Conservation (phyloP, 2,888 invertebrate genomes). For the Chloroclystis v-ata region DNA sequence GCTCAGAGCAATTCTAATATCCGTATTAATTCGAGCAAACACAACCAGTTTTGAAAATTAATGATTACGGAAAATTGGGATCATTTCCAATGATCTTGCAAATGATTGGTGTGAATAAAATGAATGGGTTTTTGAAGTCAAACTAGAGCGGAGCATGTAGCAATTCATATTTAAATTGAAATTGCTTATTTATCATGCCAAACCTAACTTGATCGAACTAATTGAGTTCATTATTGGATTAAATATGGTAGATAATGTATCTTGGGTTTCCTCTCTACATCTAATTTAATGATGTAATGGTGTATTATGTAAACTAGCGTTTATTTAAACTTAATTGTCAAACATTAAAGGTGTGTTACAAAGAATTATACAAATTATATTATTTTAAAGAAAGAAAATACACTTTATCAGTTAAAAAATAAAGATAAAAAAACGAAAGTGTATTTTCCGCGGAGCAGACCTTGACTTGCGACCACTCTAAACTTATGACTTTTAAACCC, state of each 20-base stretch:
- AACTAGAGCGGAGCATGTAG: slow-evolving; percentile 17
- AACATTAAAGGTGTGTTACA: no score
- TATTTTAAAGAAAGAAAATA: no score
- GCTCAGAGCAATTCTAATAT: neutral
- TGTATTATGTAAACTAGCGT: no score
- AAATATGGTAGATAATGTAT: neutral
- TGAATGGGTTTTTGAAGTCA: slow-evolving; percentile 28
- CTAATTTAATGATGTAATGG: no score
- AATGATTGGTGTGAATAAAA: slow-evolving; percentile 34
- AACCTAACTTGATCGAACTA: slow-evolving; percentile 8
- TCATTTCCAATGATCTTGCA: slow-evolving; percentile 18
- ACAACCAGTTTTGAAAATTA: neutral
- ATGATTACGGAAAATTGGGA: neutral
- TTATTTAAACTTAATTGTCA: no score
- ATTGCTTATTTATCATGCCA: slow-evolving; percentile 19
- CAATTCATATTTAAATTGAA: slow-evolving; percentile 29
- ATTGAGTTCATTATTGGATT: neutral
- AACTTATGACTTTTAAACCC: no score
- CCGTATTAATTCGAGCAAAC: neutral
- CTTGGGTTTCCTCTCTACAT: neutral
- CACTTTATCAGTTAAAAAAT: no score
- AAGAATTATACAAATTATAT: no score
- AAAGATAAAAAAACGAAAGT: no score
- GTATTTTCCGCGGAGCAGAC: no score
- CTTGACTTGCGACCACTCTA: no score